Percentiles rank a stretch among this genome's conserved stretches.
These are phyloP conservation scores for Venustoraphidia nigricollis DNA, from an alignment of 2,888 invertebrate species.

Conservation along the genomic window DNA sequence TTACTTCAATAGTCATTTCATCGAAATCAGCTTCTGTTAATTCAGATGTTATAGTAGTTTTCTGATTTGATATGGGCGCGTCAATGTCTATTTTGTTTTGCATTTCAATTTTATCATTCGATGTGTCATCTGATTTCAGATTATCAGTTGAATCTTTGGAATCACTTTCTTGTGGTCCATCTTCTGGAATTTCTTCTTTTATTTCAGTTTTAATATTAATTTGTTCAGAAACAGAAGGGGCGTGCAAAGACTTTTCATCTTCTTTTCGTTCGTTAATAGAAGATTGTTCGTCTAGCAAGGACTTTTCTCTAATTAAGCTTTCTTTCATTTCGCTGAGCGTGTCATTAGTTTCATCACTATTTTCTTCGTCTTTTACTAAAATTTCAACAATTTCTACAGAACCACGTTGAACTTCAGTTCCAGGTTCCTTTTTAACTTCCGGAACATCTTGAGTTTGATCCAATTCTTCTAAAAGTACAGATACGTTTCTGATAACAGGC, in stretches of 20 bases:
- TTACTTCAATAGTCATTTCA: constrained; percentile 42
- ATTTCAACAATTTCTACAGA: constrained; percentile 28
- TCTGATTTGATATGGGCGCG: neutral
- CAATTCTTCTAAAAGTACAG: neutral
- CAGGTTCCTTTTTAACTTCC: neutral
- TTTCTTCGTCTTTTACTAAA: constrained; percentile 26
- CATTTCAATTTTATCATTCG: neutral
- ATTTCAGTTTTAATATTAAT: constrained; percentile 9
- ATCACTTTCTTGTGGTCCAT: constrained; percentile 10
- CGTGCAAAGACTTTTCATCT: neutral
- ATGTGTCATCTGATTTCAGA: neutral
- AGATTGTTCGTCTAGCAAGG: constrained; percentile 11
- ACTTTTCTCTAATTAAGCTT: constrained; percentile 9
- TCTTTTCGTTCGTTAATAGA: neutral
- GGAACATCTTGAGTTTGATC: neutral
- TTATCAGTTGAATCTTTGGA: constrained; percentile 4
- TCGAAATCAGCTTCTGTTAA: constrained; percentile 27
- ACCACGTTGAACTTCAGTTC: constrained; percentile 13
- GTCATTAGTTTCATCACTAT: constrained; percentile 15
- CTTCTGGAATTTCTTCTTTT: constrained; percentile 11
- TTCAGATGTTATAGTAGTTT: constrained; percentile 17
- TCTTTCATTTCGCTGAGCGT: constrained; percentile 9
- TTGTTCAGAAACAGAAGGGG: constrained; percentile 6
- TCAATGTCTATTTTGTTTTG: neutral
- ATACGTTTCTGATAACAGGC: constrained; percentile 7